Conservation (phyloP, 2,797 vertebrate genomes). For the Selene dorsalis region DNA sequence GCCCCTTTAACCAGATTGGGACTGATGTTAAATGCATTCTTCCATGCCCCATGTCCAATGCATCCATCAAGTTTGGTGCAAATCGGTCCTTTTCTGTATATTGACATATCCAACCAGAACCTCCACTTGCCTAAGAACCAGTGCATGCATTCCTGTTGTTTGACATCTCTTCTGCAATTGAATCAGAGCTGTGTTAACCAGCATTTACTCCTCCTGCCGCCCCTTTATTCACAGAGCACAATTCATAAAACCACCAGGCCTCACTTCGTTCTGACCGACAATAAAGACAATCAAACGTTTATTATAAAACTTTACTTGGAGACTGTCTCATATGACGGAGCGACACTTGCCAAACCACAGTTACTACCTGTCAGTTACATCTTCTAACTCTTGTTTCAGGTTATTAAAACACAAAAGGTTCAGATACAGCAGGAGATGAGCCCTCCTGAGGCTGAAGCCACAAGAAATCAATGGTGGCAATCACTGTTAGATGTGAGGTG, state of each 20-base stretch:
- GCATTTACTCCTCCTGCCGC: background rate
- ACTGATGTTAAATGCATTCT: too few relatives aligned
- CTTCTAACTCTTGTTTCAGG: slow-evolving; percentile 38
- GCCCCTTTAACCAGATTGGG: too few relatives aligned
- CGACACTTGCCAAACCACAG: slow-evolving; percentile 22
- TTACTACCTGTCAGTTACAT: slow-evolving; percentile 32
- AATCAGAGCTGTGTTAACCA: background rate
- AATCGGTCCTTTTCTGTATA: too few relatives aligned
- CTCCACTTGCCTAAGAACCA: background rate
- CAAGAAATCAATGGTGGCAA: slow-evolving; percentile 64
- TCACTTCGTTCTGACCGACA: slow-evolving; percentile 7
- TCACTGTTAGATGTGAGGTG: slow-evolving; percentile 51
- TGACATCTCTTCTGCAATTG: background rate
- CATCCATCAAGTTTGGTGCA: too few relatives aligned
- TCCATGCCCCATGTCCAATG: too few relatives aligned
- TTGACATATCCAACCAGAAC: background rate
- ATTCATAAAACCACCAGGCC: background rate
- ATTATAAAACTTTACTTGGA: slow-evolving; percentile 13
- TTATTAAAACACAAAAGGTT: slow-evolving; percentile 57
- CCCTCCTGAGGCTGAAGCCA: slow-evolving; percentile 36
- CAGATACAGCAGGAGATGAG: slow-evolving; percentile 34
- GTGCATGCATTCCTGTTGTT: background rate
- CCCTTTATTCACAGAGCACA: background rate
- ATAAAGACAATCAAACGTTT: slow-evolving; percentile 2
- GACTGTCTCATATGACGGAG: background rate